Conservation (phyloP, 2,888 invertebrate genomes). For the Alcis repandata region DNA sequence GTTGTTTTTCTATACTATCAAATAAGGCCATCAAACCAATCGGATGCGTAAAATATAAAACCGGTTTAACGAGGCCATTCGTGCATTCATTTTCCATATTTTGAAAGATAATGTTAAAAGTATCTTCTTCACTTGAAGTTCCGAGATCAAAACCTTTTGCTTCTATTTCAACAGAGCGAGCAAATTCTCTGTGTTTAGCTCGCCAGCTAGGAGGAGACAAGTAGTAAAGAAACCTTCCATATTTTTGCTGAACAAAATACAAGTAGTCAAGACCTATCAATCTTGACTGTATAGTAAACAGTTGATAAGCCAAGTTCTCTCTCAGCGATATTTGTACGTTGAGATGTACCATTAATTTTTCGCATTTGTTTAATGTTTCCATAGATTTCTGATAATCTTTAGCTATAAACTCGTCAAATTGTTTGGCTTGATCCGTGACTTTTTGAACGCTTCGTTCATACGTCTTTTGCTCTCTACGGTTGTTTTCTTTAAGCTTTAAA, state of each 20-base stretch:
- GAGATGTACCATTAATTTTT: slow-evolving; percentile 75
- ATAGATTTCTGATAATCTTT: slow-evolving; percentile 88
- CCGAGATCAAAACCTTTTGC: slow-evolving; percentile 78
- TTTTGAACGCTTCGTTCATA: slow-evolving; percentile 78
- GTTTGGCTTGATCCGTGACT: slow-evolving; percentile 82
- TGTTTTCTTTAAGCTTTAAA: slow-evolving; percentile 84
- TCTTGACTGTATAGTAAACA: slow-evolving; percentile 70
- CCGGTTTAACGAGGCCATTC: slow-evolving; percentile 74
- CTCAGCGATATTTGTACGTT: slow-evolving; percentile 73
- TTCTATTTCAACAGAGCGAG: slow-evolving; percentile 78
- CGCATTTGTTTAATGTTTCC: slow-evolving; percentile 82
- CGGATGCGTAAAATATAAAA: slow-evolving; percentile 86
- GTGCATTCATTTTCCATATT: slow-evolving; percentile 80
- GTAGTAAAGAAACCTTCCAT: slow-evolving; percentile 89
- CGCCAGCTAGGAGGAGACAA: slow-evolving; percentile 89
- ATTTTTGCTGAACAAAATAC: slow-evolving; percentile 88
- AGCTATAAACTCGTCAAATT: slow-evolving; percentile 88
- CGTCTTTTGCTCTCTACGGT: slow-evolving; percentile 81
- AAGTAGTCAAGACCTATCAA: slow-evolving; percentile 88
- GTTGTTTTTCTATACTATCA: slow-evolving; percentile 87
- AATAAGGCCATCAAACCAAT: slow-evolving; percentile 86
- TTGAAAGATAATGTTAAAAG: slow-evolving; percentile 74
- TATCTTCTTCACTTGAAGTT: slow-evolving; percentile 69
- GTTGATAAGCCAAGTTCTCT: slow-evolving; percentile 73
- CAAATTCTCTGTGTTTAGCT: slow-evolving; percentile 80